phyloP scores from a whole-genome alignment of 2,797 vertebrate species.

The Dendrocincla fuliginosa region DNA sequence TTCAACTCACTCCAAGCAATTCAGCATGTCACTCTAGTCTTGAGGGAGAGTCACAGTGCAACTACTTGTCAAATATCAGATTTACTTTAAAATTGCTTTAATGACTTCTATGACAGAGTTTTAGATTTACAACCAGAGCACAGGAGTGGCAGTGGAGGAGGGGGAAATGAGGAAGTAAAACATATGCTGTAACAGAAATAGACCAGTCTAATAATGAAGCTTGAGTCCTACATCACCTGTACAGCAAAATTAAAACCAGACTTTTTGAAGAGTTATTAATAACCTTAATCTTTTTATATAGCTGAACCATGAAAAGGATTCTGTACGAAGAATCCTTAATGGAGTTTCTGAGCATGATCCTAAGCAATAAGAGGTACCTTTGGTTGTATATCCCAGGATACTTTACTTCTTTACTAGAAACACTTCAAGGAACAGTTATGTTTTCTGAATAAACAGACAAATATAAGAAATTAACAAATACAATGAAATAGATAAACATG shows the following conservation, averaged over 20 bases:
- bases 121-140: background rate
- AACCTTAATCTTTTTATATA: background rate
- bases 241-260: background rate
- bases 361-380: background rate
- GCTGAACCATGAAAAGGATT: background rate
- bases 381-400: background rate
- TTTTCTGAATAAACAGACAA: background rate
- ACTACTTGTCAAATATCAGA: slow-evolving; percentile 21
- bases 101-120: background rate
- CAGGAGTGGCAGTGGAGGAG: too few species aligned
- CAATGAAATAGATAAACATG: background rate
- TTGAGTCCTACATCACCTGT: background rate
- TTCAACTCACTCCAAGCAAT: background rate
- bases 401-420: background rate
- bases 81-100: slow-evolving; percentile 33
- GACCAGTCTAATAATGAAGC: background rate
- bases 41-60: background rate
- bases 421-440: background rate
- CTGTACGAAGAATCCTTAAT: background rate
- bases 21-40: background rate
- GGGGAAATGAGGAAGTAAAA: background rate
- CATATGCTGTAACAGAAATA: background rate
- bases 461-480: background rate
- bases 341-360: background rate
- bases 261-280: background rate